Evolutionary conservation across 2,888 invertebrate genomes (phyloP).

Genomic region (Adela reaumurella): DNA sequence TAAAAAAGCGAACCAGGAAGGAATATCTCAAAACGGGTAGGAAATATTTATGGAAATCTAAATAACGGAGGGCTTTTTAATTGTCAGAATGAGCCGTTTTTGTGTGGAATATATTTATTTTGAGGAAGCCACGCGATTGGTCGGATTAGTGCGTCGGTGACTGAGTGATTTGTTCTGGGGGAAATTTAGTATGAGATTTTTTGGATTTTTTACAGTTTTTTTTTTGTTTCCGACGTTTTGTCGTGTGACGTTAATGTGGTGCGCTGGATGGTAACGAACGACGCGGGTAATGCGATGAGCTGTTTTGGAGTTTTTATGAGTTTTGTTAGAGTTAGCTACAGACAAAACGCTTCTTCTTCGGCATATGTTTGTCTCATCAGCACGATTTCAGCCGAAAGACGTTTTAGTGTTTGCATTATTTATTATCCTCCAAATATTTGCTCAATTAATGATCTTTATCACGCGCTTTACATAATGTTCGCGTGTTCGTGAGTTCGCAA

Average conservation of each 20-base stretch:
- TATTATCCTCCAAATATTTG: no score
- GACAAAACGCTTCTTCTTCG: no score
- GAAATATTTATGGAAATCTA: slow-evolving; percentile 53
- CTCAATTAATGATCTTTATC: no score
- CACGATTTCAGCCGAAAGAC: no score
- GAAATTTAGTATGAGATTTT: not conserved
- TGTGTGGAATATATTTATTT: slow-evolving; percentile 43
- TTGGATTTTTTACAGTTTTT: not conserved
- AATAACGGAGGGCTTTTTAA: slow-evolving; percentile 46
- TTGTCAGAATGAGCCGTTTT: slow-evolving; percentile 43
- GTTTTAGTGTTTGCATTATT: no score
- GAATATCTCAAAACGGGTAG: slow-evolving; percentile 38
- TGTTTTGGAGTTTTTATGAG: not conserved
- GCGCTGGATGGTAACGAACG: not conserved
- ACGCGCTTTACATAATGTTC: no score
- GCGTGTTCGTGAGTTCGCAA: no score
- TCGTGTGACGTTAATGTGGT: not conserved
- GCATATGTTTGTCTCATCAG: no score
- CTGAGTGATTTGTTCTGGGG: not conserved
- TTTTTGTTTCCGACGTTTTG: not conserved
- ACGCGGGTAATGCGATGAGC: not conserved
- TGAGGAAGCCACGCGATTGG: slow-evolving; percentile 9
- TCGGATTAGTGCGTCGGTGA: not conserved
- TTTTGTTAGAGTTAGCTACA: no score
- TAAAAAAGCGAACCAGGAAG: slow-evolving; percentile 42